Percentiles rank a stretch among this genome's conserved stretches.
Evolutionary conservation across 2,797 vertebrate genomes (phyloP).

Genomic region (Peromyscus nudipes): DNA sequence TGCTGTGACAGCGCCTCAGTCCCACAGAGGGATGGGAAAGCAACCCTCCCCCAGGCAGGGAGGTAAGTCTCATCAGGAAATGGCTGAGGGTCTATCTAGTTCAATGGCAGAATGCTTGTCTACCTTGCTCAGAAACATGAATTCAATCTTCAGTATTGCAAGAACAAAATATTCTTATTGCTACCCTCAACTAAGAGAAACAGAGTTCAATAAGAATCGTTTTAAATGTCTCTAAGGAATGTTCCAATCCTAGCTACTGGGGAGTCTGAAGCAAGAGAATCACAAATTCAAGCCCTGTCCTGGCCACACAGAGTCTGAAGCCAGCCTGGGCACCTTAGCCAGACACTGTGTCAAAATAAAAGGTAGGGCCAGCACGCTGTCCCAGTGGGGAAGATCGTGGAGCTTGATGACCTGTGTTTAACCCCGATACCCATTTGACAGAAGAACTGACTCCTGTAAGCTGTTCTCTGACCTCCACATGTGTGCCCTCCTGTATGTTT

Average conservation of each 20-base stretch:
- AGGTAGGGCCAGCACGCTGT: too few relatives aligned
- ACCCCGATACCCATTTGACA: background rate
- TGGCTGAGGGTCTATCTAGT: background rate
- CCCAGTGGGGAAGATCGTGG: too few relatives aligned
- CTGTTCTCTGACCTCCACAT: background rate
- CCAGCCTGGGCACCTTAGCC: background rate
- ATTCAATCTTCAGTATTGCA: background rate
- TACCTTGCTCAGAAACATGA: background rate
- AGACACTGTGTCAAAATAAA: background rate
- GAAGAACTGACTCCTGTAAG: background rate
- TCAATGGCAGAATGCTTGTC: background rate
- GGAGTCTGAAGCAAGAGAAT: background rate
- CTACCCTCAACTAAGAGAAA: slow-evolving; percentile 26
- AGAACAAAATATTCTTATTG: background rate
- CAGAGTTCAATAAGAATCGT: slow-evolving; percentile 7
- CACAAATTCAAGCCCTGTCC: background rate
- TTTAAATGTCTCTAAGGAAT: slow-evolving; percentile 46
- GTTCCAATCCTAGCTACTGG: background rate
- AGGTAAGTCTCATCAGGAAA: background rate
- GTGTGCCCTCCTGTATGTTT: background rate
- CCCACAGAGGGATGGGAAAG: background rate
- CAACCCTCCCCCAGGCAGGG: background rate
- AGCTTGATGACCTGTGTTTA: background rate
- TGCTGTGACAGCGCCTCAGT: background rate
- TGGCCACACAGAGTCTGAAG: background rate